Percentiles rank a stretch among this genome's conserved stretches.
These are phyloP conservation scores for Icerya purchasi DNA, from an alignment of 2,888 invertebrate species.

Conservation along the genomic window DNA sequence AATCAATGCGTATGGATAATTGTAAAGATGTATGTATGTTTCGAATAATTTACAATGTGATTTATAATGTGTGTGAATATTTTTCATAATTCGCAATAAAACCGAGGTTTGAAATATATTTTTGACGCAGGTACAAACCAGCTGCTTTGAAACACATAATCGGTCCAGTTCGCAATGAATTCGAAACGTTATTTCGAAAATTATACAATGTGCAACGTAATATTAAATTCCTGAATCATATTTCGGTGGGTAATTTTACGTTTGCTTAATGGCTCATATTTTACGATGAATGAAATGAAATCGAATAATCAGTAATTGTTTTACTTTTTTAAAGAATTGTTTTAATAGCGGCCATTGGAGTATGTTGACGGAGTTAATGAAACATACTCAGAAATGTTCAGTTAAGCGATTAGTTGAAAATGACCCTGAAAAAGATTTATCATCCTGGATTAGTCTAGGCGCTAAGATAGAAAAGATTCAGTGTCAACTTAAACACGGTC, in stretches of 20 bases:
- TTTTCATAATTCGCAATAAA: no score
- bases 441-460: conserved; percentile 39
- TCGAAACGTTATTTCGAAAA: conserved; percentile 51
- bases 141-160: conserved; percentile 72
- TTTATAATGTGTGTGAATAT: no score
- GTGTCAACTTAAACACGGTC: conserved; percentile 41
- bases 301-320: no score
- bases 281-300: no score
- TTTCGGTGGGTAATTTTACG: conserved; percentile 32
- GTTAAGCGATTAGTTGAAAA: conserved; percentile 29
- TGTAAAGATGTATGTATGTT: no score
- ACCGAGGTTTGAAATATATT: no score
- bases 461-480: conserved; percentile 47
- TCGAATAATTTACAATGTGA: no score
- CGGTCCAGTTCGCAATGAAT: conserved; percentile 57
- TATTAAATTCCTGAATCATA: conserved; percentile 50
- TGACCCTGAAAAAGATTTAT: conserved; percentile 13
- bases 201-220: conserved; percentile 63
- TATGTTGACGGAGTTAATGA: conserved; percentile 51
- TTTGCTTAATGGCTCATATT: no score
- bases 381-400: conserved; percentile 43
- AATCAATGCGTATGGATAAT: no score
- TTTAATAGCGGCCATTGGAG: conserved; percentile 50
- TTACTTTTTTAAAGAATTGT: conserved; percentile 31
- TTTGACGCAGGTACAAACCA: conserved; percentile 69